A percentile compares a stretch with the other conserved stretches of the same genome.
These are phyloP conservation scores for Drosophila nr. fundita DNA, from an alignment of 2,888 invertebrate genomes.

Conservation along the genomic window DNA sequence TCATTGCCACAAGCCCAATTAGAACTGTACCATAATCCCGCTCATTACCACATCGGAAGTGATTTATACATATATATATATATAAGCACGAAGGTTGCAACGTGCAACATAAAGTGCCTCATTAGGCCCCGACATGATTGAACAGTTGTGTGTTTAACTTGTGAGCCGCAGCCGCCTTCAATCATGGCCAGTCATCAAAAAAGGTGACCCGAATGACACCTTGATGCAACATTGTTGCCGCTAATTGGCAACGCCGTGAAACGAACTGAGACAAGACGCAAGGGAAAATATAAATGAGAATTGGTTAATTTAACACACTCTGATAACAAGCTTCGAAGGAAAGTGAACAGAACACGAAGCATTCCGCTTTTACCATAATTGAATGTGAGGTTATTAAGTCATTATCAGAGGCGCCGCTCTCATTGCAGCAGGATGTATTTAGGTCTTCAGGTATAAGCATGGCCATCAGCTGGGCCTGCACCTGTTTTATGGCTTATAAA, in stretches of 20 bases:
- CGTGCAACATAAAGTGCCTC: conserved; percentile 20
- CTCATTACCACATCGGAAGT: conserved; percentile 65
- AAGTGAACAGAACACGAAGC: conserved; percentile 33
- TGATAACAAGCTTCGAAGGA: conserved; percentile 51
- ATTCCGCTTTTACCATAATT: conserved; percentile 20
- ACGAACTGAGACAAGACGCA: conserved; percentile 6
- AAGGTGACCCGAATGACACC: conserved; percentile 75
- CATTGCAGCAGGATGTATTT: conserved; percentile 68
- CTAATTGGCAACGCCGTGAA: conserved; percentile 53
- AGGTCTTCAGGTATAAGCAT: neutral
- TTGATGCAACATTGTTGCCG: conserved; percentile 48
- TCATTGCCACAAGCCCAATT: conserved; percentile 10
- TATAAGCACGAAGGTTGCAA: conserved; percentile 35
- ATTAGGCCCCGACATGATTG: conserved; percentile 23
- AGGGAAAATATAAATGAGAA: conserved; percentile 42
- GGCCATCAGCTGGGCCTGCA: neutral
- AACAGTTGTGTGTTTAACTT: conserved; percentile 26
- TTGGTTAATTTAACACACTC: conserved; percentile 74
- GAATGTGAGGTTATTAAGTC: conserved; percentile 60
- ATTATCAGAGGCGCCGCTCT: conserved; percentile 49
- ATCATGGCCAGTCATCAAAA: conserved; percentile 71
- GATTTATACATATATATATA: conserved; percentile 24
- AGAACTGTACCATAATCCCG: conserved; percentile 25
- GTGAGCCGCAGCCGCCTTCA: conserved; percentile 32
- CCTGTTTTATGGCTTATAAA: conserved; percentile 49